Base-by-base conservation (phyloP, 2,888 invertebrate genomes). In the Druceiella hillmani region DNA sequence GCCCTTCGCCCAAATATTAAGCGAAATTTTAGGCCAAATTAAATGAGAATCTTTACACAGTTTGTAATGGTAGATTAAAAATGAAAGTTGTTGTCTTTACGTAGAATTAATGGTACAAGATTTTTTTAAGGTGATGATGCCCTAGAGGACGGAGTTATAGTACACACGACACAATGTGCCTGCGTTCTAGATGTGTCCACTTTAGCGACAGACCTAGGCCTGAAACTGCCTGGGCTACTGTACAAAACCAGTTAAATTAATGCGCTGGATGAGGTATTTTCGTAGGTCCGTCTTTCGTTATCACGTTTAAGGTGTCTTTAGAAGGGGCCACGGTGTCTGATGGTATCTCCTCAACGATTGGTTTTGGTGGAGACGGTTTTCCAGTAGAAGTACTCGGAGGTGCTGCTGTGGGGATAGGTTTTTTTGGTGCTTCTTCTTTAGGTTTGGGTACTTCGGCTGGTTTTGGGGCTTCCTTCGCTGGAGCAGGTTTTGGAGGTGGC, bases 251-350 rank as follows among this genome's bases (percentile, higher is more conserved):
- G 16, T 36, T 16, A 44, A 40, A 46, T 43, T 59, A 62, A 45
- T 57, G 40, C 37, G 57, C 54, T 41, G 61, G 64, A 45, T 63
- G 59, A 29, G 67, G 70, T 12, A 72, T 72, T 49, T 69, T 71
- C 13, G 61, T 55, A 2, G 71, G 72, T 6, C 78, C 78, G 40
- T 64, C 71, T 50, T 71, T 76, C 51, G 69, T 78, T 39, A 79
- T 78, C 3, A 79, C 75, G 59, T 76, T 79, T 15, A 79, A 62
- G 32, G 66, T 75, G 46, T 74, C 72, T 41, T 66, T 64, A 47
- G 57, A 57, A 1, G 78, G 76, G 37, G 74, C 71, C 12, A 59
- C 57, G 1, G 73, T 74, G 49, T 78, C 78, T 1, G 65, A 62
- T 2, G 66, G 64, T 41, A 77, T 73, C 31, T 72, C 62, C 53